Conservation (phyloP, 2,888 invertebrate genomes). For the Coecobrya sp. region DNA sequence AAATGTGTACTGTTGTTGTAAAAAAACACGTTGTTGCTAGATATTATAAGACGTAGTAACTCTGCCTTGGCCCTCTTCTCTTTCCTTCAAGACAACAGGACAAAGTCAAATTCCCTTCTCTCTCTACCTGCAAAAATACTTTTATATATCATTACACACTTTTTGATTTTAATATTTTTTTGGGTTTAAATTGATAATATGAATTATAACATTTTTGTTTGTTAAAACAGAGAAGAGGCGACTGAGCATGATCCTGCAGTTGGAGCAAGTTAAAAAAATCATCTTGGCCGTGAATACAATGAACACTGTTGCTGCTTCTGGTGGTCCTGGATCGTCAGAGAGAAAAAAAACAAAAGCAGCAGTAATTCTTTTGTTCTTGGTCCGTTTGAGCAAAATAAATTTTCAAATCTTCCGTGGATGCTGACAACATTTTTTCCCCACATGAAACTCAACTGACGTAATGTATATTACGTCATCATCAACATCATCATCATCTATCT, state of each 20-base stretch:
- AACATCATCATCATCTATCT: neutral
- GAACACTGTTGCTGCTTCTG: neutral
- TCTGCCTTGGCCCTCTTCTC: slow-evolving; percentile 12
- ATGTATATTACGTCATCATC: neutral
- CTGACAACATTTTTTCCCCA: neutral
- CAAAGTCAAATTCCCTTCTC: neutral
- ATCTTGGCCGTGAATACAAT: neutral
- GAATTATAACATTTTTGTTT: slow-evolving; percentile 45
- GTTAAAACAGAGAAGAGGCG: slow-evolving; percentile 77
- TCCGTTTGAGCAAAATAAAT: slow-evolving; percentile 28
- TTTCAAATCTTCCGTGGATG: slow-evolving; percentile 7
- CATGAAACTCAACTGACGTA: neutral
- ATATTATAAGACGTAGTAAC: neutral
- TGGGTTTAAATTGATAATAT: neutral
- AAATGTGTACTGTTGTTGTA: neutral
- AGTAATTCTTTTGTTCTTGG: neutral
- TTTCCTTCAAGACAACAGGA: slow-evolving; percentile 43
- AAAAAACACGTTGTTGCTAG: neutral
- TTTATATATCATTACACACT: neutral
- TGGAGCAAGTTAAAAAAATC: slow-evolving; percentile 71
- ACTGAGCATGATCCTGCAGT: slow-evolving; percentile 70
- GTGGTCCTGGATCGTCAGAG: neutral
- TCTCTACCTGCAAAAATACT: neutral
- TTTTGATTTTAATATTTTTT: neutral
- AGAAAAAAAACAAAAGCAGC: neutral